Evolutionary conservation across 2,888 invertebrate genomes (phyloP).

Genomic region (Malthinus flaveolus): DNA sequence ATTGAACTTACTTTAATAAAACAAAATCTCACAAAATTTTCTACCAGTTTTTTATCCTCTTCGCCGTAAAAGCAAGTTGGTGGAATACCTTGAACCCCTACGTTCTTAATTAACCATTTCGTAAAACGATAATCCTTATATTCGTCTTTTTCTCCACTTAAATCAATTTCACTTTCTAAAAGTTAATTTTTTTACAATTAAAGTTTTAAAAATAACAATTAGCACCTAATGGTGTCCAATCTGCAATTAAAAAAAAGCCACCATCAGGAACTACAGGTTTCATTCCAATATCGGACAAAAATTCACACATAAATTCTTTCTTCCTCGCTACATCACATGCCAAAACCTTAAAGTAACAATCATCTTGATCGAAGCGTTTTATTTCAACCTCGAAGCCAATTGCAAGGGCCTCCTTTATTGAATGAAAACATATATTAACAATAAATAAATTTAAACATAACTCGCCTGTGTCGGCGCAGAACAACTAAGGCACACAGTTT

Average conservation of each 20-base stretch:
- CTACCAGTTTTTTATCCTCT: constrained; percentile 77
- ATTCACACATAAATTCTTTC: constrained; percentile 76
- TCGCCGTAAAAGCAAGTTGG: constrained; percentile 90
- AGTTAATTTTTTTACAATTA: constrained; percentile 22
- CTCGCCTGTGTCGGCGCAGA: constrained; percentile 82
- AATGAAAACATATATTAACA: background rate
- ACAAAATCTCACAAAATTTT: constrained; percentile 89
- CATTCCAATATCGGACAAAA: constrained; percentile 80
- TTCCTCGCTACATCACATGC: constrained; percentile 75
- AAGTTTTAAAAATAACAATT: background rate
- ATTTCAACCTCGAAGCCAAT: constrained; percentile 86
- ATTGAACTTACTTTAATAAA: constrained; percentile 77
- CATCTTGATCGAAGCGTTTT: constrained; percentile 66
- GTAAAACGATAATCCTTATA: constrained; percentile 90
- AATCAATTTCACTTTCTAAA: constrained; percentile 67
- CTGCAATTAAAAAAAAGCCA: constrained; percentile 96
- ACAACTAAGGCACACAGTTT: constrained; percentile 92
- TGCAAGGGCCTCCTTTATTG: constrained; percentile 84
- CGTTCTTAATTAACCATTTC: constrained; percentile 92
- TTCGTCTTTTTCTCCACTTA: constrained; percentile 70
- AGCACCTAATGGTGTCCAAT: constrained; percentile 77
- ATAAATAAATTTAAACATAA: background rate
- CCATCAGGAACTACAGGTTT: constrained; percentile 92
- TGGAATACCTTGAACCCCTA: constrained; percentile 92
- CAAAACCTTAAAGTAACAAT: constrained; percentile 82